phyloP scores from a whole-genome alignment of 1,140 invertebrate genomes.

The Scaptomyza graminum region DNA sequence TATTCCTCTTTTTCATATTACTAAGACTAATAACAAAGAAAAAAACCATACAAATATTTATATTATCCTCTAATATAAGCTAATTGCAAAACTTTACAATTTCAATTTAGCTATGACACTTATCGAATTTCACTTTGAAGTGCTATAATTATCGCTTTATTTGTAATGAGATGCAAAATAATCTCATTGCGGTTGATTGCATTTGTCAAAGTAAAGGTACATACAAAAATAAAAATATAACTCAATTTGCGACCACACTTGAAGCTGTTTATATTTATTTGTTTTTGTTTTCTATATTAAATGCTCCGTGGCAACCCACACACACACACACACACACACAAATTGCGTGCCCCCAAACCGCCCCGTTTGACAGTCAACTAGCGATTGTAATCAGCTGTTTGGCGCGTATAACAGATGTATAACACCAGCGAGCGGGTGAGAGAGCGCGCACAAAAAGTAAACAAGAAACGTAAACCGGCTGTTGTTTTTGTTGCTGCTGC shows the following conservation, averaged over 20 bases:
- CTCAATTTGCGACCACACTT: slow-evolving; percentile 74
- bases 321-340: slow-evolving; percentile 9
- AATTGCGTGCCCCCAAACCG: background rate
- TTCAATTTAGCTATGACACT: background rate
- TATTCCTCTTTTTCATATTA: too few relatives aligned
- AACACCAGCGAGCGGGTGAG: slow-evolving; percentile 30
- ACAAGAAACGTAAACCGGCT: slow-evolving; percentile 69
- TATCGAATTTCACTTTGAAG: slow-evolving; percentile 11
- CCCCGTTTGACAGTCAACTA: slow-evolving; percentile 18
- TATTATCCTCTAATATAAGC: background rate
- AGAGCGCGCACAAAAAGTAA: slow-evolving; percentile 62
- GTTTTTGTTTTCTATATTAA: slow-evolving; percentile 73
- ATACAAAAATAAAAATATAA: slow-evolving; percentile 58
- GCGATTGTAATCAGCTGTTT: slow-evolving; percentile 57
- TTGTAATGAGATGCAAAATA: slow-evolving; percentile 14
- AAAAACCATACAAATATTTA: background rate
- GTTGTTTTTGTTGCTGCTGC: slow-evolving; percentile 60
- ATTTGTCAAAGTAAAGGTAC: slow-evolving; percentile 41
- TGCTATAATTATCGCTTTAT: slow-evolving; percentile 33
- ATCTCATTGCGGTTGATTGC: slow-evolving; percentile 37
- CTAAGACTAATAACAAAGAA: too few relatives aligned
- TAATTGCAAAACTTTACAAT: background rate
- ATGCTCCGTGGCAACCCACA: slow-evolving; percentile 73
- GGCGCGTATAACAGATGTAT: slow-evolving; percentile 46
- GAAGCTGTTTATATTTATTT: slow-evolving; percentile 72